phyloP scores from a whole-genome alignment of 2,113 vertebrate species.

The Pelmatolapia mariae region DNA sequence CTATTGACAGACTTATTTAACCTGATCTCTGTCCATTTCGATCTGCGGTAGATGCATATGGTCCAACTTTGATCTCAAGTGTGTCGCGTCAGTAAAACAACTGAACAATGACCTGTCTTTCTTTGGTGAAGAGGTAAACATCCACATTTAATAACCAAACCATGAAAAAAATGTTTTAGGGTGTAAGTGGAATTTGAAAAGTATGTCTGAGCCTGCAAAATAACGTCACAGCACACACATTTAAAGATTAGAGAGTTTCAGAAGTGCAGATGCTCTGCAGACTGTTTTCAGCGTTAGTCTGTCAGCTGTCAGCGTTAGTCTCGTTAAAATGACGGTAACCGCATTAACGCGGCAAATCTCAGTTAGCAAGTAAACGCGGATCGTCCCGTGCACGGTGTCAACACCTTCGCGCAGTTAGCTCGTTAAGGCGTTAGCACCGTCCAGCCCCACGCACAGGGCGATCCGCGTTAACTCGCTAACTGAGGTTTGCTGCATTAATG shows the following conservation, averaged over 20 bases:
- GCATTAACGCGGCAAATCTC: accelerated
- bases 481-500: too few relatives aligned
- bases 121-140: background rate
- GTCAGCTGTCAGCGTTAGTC: background rate
- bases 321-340: background rate
- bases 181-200: background rate
- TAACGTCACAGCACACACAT: background rate
- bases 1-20: background rate
- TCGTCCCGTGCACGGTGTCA: accelerated
- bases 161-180: background rate
- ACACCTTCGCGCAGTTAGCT: too few relatives aligned
- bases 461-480: too few relatives aligned
- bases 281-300: background rate
- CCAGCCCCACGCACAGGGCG: too few relatives aligned
- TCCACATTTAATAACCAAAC: background rate
- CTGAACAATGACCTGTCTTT: background rate
- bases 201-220: background rate
- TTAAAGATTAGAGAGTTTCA: background rate
- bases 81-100: background rate
- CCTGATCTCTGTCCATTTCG: background rate
- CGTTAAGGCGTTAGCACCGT: too few relatives aligned
- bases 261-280: background rate
- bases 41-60: background rate
- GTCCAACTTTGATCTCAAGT: background rate
- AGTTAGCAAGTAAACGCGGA: background rate